Conservation (phyloP, 2,113 vertebrate genomes). For the Bolborhynchus lineola region DNA sequence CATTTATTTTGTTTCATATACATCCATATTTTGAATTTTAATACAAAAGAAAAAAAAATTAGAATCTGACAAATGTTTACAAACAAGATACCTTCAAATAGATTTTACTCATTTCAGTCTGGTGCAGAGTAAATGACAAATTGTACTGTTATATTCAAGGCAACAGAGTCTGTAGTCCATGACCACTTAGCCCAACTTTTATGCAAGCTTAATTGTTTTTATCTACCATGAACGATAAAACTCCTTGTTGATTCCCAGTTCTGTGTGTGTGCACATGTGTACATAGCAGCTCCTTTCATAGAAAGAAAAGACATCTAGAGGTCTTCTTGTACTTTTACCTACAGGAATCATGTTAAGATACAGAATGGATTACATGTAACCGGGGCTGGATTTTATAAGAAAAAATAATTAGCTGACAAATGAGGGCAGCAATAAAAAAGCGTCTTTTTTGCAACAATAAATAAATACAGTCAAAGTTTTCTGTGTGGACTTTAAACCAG, state of each 20-base stretch:
- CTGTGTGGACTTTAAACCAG: slow-evolving; percentile 85
- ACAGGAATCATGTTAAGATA: slow-evolving; percentile 85
- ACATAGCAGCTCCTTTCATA: slow-evolving; percentile 88
- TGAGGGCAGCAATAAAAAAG: slow-evolving; percentile 87
- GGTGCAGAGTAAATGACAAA: slow-evolving; percentile 81
- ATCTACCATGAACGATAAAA: slow-evolving; percentile 78
- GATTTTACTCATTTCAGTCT: slow-evolving; percentile 83
- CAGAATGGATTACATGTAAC: slow-evolving; percentile 81
- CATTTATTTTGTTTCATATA: slow-evolving; percentile 88
- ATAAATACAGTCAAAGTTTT: slow-evolving; percentile 86
- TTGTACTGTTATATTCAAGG: slow-evolving; percentile 77
- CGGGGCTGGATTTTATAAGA: slow-evolving; percentile 77
- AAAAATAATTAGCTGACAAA: slow-evolving; percentile 89
- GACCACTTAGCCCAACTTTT: slow-evolving; percentile 74
- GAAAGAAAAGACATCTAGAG: slow-evolving; percentile 86
- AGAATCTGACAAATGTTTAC: slow-evolving; percentile 92
- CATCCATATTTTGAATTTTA: slow-evolving; percentile 88
- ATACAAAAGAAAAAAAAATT: slow-evolving; percentile 87
- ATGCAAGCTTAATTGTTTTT: slow-evolving; percentile 73
- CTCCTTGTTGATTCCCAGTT: slow-evolving; percentile 81
- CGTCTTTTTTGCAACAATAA: slow-evolving; percentile 88
- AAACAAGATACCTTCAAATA: slow-evolving; percentile 95
- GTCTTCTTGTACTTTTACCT: slow-evolving; percentile 82
- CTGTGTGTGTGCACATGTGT: slow-evolving; percentile 79
- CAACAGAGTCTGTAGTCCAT: slow-evolving; percentile 77